Base-by-base conservation (phyloP, 1,140 invertebrate genomes). In the Drosophila pruinosa region DNA sequence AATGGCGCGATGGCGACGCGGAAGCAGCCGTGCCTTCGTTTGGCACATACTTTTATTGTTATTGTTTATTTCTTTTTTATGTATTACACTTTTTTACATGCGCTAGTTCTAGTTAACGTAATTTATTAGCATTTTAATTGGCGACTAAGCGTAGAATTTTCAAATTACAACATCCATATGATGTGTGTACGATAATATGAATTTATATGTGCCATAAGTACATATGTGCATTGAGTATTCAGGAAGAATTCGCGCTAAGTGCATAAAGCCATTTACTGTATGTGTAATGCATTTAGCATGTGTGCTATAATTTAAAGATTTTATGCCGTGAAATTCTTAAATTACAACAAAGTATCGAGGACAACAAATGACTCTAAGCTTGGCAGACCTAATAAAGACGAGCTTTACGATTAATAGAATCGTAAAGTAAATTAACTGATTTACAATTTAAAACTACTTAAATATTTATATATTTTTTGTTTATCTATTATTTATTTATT, bases 1-100 rank as follows among this genome's bases (percentile, higher is more conserved):
- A 39, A 39, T 52, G 45, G 34, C 59, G 41, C 56, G 14, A n/a
- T 72, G 79, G 75, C 81, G 68, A 83, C 80, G 72, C 80, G 80
- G 80, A 83, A 86, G 54, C 68, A 70, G 80, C 52, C 81, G 72
- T 67, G 72, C 76, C 80, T 74, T 56, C 72, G 39, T 73, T 73
- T 75, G 31, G 54, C 54, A 54, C 43, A 43, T 71, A 38, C 15
- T 36, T 63, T 31, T 39, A n/a, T 50, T 58, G n/a, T 41, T 67
- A 28, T 39, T 24, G 10, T 26, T 57, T n/a, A 3, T 52, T 43
- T 22, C 2, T 57, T 28, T 58, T 34, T 15, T 22, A 22, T 59
- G 17, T 22, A 17, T 1, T 50, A 28, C n/a, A n/a, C n/a, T n/a
- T n/a, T 58, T 22, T 14, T 59, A 12, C 19, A 22, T 48, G 22